Conservation (phyloP, 2,888 invertebrate genomes). For the Barypeithes pellucidus region DNA sequence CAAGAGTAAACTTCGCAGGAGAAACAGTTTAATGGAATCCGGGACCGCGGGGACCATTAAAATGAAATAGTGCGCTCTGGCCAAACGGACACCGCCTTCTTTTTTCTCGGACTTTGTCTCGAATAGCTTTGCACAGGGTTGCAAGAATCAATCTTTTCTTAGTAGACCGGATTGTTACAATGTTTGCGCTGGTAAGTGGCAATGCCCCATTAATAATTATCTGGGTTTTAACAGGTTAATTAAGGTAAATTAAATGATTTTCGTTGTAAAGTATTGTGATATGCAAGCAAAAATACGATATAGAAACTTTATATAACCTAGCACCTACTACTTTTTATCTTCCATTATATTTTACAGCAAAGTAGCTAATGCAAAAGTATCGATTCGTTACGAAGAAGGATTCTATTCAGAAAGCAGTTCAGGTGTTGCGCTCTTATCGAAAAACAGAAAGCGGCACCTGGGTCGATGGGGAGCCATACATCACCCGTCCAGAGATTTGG, state of each 20-base stretch:
- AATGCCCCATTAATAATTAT: slow-evolving; percentile 63
- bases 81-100: slow-evolving; percentile 60
- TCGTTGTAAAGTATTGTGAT: too few relatives aligned
- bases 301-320: not conserved
- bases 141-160: slow-evolving; percentile 66
- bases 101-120: slow-evolving; percentile 53
- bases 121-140: slow-evolving; percentile 52
- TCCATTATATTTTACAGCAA: slow-evolving; percentile 64
- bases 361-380: slow-evolving; percentile 61
- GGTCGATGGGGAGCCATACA: slow-evolving; percentile 68
- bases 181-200: slow-evolving; percentile 62
- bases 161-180: slow-evolving; percentile 68
- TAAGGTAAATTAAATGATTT: too few relatives aligned
- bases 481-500: slow-evolving; percentile 67
- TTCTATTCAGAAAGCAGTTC: slow-evolving; percentile 50
- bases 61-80: slow-evolving; percentile 73
- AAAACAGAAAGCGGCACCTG: slow-evolving; percentile 62
- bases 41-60: slow-evolving; percentile 74
- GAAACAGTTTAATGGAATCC: slow-evolving; percentile 76
- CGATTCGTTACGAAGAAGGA: slow-evolving; percentile 56
- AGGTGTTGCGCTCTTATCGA: slow-evolving; percentile 59
- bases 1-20: slow-evolving; percentile 72
- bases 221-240: slow-evolving; percentile 20
- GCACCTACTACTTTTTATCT: slow-evolving; percentile 14
- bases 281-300: too few relatives aligned